A percentile compares a stretch with the other conserved stretches of the same genome.
phyloP scores from a whole-genome alignment of 2,888 invertebrate genomes.

The Drosophila paramelanica region DNA sequence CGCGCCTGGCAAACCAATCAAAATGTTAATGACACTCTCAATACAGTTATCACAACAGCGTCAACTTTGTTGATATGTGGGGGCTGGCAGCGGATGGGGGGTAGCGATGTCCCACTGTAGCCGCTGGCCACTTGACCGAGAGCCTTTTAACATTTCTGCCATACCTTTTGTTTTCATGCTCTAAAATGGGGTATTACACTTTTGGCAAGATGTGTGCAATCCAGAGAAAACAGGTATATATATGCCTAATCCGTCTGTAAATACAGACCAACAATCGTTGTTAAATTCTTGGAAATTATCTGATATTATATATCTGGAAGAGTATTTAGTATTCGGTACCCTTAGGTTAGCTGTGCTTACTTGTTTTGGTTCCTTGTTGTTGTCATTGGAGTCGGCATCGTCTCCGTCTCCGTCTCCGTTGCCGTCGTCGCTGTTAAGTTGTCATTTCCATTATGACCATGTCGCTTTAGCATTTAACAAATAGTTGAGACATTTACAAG shows the following conservation, averaged over 20 bases:
- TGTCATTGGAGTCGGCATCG: background rate
- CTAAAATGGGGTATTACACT: background rate
- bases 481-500: conserved; percentile 84
- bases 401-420: background rate
- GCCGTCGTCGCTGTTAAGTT: conserved; percentile 73
- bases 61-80: conserved; percentile 34
- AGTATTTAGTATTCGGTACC: conserved; percentile 7
- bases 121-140: conserved; percentile 58
- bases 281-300: too few species aligned
- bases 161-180: background rate
- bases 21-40: conserved; percentile 85
- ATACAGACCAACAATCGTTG: too few species aligned
- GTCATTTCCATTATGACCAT: conserved; percentile 83
- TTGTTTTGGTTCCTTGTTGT: conserved; percentile 22
- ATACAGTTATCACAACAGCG: conserved; percentile 82
- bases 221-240: too few species aligned
- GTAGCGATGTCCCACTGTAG: conserved; percentile 9
- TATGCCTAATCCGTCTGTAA: too few species aligned
- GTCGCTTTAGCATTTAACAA: conserved; percentile 84
- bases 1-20: conserved; percentile 69
- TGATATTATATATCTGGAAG: background rate
- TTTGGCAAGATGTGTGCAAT: background rate
- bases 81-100: background rate
- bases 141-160: conserved; percentile 57
- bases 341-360: background rate